Base-by-base conservation (phyloP, 2,888 invertebrate species). In the Steromphala cineraria region DNA sequence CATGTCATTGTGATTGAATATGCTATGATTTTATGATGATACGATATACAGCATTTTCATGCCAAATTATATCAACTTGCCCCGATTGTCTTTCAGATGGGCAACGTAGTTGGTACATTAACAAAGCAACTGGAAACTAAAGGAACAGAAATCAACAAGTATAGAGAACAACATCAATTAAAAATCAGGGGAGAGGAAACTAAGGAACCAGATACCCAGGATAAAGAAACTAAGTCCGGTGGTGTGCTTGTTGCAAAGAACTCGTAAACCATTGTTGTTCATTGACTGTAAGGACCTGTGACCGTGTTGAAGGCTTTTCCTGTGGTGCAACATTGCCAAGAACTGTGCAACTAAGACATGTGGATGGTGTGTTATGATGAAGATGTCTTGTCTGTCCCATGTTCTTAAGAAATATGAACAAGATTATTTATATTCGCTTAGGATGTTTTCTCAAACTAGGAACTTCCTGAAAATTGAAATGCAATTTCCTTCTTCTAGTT, bases 131-230 rank as follows among this genome's bases (percentile, higher is more conserved):
- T 99, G 75, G 94, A 96, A 55, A 95, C 96, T 90, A 98, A 98
- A 94, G 98, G 98, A 0, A 94, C 95, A 84, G 98, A 98, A 94
- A 96, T 99, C 83, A 97, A 98, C 93, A 96, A 97, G 86, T 99
- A 97, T 94, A 96, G 98, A 92, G 97, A 98, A 92, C 96, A 96
- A 90, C 95, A 98, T 92, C 97, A 97, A 93, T 97, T 98, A 90
- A 96, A 96, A 91, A 96, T 98, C 88, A 96, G 96, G 91, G 96
- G 96, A 10, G 93, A 94, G 80, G 91, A 91, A 4, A 88, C 85
- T 55, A 86, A 84, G 75, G 87, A 86, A 13, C 79, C 81, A 71
- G 87, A 87, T 31, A 88, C 87, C 79, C 83, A 87, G 36, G 88
- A 85, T 7, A 84, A 86, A 67, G 89, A 90, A n/a, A 75, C 81